These are phyloP conservation scores for Drosophila fuyamai DNA, from an alignment of 1,140 invertebrate species.

Conservation along the genomic window DNA sequence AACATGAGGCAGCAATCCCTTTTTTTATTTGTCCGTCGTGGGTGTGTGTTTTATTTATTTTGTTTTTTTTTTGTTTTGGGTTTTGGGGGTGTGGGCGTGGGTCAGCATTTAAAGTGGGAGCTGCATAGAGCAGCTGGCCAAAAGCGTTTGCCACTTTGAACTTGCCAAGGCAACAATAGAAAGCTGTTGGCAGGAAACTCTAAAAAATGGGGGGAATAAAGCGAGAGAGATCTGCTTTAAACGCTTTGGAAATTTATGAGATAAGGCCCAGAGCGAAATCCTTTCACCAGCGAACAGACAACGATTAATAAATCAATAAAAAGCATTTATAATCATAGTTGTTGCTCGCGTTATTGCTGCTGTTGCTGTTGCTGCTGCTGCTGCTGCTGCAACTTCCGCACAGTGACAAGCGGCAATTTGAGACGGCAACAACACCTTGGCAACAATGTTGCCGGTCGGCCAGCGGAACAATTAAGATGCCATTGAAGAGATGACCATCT, in stretches of 20 bases:
- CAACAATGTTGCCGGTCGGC: constrained; percentile 60
- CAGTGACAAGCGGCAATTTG: constrained; percentile 77
- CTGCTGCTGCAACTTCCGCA: constrained; percentile 56
- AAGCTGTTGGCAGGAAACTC: constrained; percentile 40
- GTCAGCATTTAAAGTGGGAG: constrained; percentile 38
- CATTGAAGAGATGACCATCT: constrained; percentile 20
- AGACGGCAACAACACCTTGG: constrained; percentile 69
- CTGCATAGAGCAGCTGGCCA: constrained; percentile 55
- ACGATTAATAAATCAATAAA: constrained; percentile 82
- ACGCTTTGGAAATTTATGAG: constrained; percentile 67
- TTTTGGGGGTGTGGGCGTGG: constrained; percentile 25
- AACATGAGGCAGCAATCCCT: constrained; percentile 55
- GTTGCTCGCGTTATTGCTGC: constrained; percentile 51
- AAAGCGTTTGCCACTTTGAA: constrained; percentile 60
- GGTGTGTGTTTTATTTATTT: constrained; percentile 8
- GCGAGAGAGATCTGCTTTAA: constrained; percentile 54
- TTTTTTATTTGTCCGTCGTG: constrained; percentile 21
- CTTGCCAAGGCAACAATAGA: constrained; percentile 47
- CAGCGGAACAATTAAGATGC: constrained; percentile 67
- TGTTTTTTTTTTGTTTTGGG: constrained; percentile 1
- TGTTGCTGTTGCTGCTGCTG: constrained; percentile 7
- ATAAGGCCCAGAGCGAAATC: constrained; percentile 71
- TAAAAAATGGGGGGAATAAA: constrained; percentile 11
- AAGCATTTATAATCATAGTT: constrained; percentile 58
- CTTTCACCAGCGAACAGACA: constrained; percentile 69